Evolutionary conservation across 1,140 invertebrate genomes (phyloP), one percentile per base, ranked within the genome.

Genomic region (Drosophila bocki): DNA sequence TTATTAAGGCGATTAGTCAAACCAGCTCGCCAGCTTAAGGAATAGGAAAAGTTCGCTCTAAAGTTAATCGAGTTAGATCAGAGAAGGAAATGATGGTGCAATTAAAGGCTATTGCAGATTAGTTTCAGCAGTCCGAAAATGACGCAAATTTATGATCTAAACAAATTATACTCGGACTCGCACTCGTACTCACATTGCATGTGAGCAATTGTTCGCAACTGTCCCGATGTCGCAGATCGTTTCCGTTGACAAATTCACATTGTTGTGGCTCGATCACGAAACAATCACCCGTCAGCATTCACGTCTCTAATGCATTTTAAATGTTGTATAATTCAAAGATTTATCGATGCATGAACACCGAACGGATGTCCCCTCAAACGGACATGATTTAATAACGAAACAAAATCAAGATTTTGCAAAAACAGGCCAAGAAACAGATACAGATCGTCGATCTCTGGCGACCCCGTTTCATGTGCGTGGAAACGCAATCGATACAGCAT

Each of bases 111-210:
- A 41, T 39, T 63, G 58, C 48, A 22, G 47, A 39, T 67, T 22
- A 17, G 19, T 33, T 70, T 32, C 61, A 50, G 11, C 45, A 32
- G n/a, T 26, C 45, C 37, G 9, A 72, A 72, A 72, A 72, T 72
- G 44, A 72, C 67, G 67, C 53, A 72, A 72, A 72, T 60, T 71
- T 71, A 72, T 72, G 69, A 72, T 71, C 67, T 72, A 72, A 71
- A 35, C 69, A 42, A 72, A 71, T 72, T 59, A 71, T 72, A 51
- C 29, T 50, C 50, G 50, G 19, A 41, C 42, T 11, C 4, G 17
- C 12, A 17, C 29, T 19, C 13, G 13, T 11, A 54, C 7, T 37
- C 35, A 57, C 35, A 57, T 72, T 72, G 67, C 69, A 72, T 72
- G 69, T 51, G 53, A 60, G 67, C 67, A 60, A 72, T 70, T 70